Conservation (phyloP, 2,888 invertebrate genomes). For the Oegoconia quadripuncta region DNA sequence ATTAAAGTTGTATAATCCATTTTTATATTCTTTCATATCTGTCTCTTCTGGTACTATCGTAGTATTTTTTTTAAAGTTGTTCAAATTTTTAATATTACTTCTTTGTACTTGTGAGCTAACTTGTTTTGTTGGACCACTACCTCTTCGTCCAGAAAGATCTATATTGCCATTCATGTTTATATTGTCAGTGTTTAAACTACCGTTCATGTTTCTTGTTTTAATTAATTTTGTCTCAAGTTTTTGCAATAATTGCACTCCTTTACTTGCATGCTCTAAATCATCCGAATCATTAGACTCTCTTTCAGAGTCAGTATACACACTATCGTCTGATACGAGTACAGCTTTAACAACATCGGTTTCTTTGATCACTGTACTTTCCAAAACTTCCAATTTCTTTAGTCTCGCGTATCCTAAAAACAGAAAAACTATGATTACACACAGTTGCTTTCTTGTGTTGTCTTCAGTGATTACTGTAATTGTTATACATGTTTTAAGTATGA, state of each 20-base stretch:
- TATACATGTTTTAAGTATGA: no score
- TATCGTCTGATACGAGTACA: constrained; percentile 49
- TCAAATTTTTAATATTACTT: constrained; percentile 45
- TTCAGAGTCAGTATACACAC: constrained; percentile 66
- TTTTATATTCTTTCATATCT: constrained; percentile 24
- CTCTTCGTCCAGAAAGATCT: constrained; percentile 38
- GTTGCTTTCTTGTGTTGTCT: no score
- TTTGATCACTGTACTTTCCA: constrained; percentile 59
- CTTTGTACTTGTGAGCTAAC: constrained; percentile 41
- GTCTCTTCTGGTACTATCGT: constrained; percentile 37
- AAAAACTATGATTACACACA: not conserved
- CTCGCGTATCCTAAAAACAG: constrained; percentile 77
- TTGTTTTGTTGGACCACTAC: constrained; percentile 51
- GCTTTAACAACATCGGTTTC: constrained; percentile 35
- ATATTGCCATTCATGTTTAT: constrained; percentile 25
- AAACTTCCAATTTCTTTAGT: constrained; percentile 72
- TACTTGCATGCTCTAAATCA: constrained; percentile 41
- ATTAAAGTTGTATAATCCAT: constrained; percentile 27
- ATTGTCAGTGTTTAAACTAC: constrained; percentile 17
- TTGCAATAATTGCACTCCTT: constrained; percentile 43
- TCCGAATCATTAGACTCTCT: constrained; percentile 65
- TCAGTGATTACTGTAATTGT: no score
- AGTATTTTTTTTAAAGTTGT: constrained; percentile 29
- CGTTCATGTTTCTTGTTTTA: constrained; percentile 17
- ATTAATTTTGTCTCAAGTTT: constrained; percentile 44